Evolutionary conservation across 2,113 vertebrate species (phyloP).

Genomic region (Macroglossus sobrinus): DNA sequence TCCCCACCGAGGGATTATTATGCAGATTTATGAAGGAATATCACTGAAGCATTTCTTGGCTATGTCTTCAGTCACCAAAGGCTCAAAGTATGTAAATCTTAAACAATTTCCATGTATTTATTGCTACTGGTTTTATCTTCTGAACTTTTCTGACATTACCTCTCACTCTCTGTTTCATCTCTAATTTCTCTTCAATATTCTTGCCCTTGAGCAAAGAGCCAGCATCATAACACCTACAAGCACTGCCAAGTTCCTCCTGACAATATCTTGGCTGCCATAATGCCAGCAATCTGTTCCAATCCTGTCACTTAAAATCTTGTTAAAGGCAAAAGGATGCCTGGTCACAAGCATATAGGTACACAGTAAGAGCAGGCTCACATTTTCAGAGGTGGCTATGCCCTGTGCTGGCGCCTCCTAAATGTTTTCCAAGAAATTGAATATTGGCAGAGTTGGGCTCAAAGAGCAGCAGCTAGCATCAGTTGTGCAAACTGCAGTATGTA

Average conservation of each 20-base stretch:
- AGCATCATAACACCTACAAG: slow-evolving; percentile 78
- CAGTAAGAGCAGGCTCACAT: background rate
- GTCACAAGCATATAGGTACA: background rate
- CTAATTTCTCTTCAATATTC: slow-evolving; percentile 77
- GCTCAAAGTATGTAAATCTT: slow-evolving; percentile 81
- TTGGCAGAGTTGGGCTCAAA: background rate
- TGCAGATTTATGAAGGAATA: slow-evolving; percentile 88
- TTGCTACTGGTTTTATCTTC: slow-evolving; percentile 75
- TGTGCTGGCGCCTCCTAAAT: background rate
- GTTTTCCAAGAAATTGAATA: slow-evolving; percentile 1
- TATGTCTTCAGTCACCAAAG: slow-evolving; percentile 80
- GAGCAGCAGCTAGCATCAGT: background rate
- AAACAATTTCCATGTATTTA: slow-evolving; percentile 80
- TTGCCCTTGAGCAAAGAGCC: slow-evolving; percentile 84
- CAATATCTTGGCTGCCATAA: slow-evolving; percentile 82
- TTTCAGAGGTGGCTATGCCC: background rate
- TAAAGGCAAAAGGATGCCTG: slow-evolving; percentile 63
- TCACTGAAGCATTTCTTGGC: slow-evolving; percentile 85
- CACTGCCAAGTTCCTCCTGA: slow-evolving; percentile 82
- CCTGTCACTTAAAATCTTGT: slow-evolving; percentile 71
- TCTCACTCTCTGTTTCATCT: slow-evolving; percentile 70
- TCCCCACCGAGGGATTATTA: slow-evolving; percentile 86
- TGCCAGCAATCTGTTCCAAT: slow-evolving; percentile 83
- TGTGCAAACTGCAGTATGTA: background rate
- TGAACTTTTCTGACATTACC: slow-evolving; percentile 79